Evolutionary conservation across 2,888 invertebrate species (phyloP).

Genomic region (Hermaeophaga mercurialis): DNA sequence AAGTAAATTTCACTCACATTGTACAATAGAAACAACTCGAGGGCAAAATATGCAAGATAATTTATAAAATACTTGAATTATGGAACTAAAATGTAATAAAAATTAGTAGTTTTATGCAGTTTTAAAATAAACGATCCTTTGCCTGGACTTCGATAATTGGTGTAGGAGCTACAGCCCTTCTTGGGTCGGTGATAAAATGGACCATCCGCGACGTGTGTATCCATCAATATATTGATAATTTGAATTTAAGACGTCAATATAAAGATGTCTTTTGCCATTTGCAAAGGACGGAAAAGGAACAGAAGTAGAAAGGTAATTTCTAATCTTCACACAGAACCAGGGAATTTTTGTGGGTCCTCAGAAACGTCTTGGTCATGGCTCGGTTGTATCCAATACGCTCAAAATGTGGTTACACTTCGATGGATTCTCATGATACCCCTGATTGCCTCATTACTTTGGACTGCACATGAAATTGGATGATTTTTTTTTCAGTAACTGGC

Average conservation of each 20-base stretch:
- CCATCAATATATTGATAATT: slow-evolving; percentile 14
- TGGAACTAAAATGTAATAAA: too few species aligned
- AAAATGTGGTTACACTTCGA: slow-evolving; percentile 42
- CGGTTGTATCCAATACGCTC: slow-evolving; percentile 36
- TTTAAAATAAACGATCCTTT: background rate
- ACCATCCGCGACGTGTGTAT: background rate
- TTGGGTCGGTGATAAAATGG: slow-evolving; percentile 8
- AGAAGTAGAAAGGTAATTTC: slow-evolving; percentile 29
- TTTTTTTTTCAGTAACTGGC: slow-evolving; percentile 40
- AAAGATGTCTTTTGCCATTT: slow-evolving; percentile 9
- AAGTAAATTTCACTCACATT: too few species aligned
- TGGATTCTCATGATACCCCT: slow-evolving; percentile 32
- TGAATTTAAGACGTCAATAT: slow-evolving; percentile 1
- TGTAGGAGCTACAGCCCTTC: slow-evolving; percentile 1
- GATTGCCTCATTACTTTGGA: slow-evolving; percentile 33
- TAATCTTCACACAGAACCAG: slow-evolving; percentile 29
- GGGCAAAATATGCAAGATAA: too few species aligned
- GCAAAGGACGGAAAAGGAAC: slow-evolving; percentile 23
- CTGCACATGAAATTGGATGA: slow-evolving; percentile 31
- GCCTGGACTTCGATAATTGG: slow-evolving; percentile 5
- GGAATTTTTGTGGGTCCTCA: slow-evolving; percentile 27
- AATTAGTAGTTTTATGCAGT: background rate
- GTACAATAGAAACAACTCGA: too few species aligned
- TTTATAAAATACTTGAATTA: too few species aligned
- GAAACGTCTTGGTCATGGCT: slow-evolving; percentile 21